phyloP scores from a whole-genome alignment of 2,113 vertebrate genomes.

The Podarcis muralis region DNA sequence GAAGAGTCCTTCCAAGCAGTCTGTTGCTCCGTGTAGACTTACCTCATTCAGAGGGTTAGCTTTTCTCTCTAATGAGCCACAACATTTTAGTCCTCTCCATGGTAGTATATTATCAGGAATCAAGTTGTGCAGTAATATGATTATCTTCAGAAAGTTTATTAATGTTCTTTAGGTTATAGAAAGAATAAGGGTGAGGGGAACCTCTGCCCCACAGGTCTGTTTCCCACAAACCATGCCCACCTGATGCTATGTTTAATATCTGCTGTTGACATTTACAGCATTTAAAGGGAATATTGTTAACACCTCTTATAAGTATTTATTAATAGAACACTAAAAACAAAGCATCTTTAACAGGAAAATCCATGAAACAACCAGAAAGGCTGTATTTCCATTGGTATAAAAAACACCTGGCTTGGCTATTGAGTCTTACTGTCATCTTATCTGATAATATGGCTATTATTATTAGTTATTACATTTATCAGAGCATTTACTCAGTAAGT shows the following conservation, averaged over 20 bases:
- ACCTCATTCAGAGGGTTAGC: not conserved
- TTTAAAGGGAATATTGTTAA: not conserved
- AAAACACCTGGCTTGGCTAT: not conserved
- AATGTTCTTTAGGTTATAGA: not conserved
- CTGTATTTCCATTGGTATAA: not conserved
- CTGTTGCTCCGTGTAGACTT: not conserved
- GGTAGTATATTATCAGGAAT: not conserved
- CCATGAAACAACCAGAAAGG: not conserved
- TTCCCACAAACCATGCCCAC: too few relatives aligned
- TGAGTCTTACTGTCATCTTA: not conserved
- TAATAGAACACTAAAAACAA: not conserved
- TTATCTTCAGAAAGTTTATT: not conserved
- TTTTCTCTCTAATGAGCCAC: not conserved
- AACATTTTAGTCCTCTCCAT: not conserved
- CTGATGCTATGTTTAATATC: not conserved
- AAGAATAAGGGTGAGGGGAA: too few relatives aligned
- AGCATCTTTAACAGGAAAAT: not conserved
- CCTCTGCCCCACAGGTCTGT: too few relatives aligned
- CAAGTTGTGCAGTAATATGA: not conserved
- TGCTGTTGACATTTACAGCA: conserved; percentile 12
- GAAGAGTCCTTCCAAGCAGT: not conserved
- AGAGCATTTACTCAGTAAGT: too few relatives aligned
- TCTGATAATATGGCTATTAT: not conserved
- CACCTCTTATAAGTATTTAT: not conserved
- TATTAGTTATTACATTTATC: too few relatives aligned